Evolutionary conservation across 2,888 invertebrate genomes (phyloP).

Genomic region (Troglohyphantes excavatus): DNA sequence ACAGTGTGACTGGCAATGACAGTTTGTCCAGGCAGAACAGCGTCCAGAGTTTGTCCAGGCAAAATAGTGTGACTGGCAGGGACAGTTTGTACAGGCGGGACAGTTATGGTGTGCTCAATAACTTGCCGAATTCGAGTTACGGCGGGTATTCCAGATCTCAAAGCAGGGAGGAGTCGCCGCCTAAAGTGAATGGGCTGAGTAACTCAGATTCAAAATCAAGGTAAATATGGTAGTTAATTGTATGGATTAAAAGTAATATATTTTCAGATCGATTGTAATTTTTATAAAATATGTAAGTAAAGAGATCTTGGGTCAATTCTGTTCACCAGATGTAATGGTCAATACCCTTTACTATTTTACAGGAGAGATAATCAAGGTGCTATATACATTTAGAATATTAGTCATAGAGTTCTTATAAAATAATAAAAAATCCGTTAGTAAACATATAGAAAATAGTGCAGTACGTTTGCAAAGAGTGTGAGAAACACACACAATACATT

Average conservation of each 20-base stretch:
- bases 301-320: too few species aligned
- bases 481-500: too few species aligned
- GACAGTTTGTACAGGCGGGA: conserved; percentile 62
- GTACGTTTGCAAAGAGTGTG: too few species aligned
- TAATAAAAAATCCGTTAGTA: too few species aligned
- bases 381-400: too few species aligned
- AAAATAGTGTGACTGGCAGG: conserved; percentile 62
- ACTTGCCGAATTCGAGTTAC: conserved; percentile 25
- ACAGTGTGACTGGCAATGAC: conserved; percentile 49
- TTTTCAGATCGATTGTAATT: too few species aligned
- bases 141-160: conserved; percentile 67
- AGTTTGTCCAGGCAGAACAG: conserved; percentile 61
- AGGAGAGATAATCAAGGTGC: too few species aligned
- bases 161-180: conserved; percentile 66
- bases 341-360: too few species aligned
- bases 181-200: conserved; percentile 48
- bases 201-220: conserved; percentile 67
- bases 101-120: conserved; percentile 58
- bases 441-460: too few species aligned
- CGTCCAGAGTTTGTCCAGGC: conserved; percentile 40
- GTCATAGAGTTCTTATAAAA: too few species aligned
- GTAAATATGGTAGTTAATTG: conserved; percentile 38
- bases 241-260: neutral
- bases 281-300: too few species aligned
- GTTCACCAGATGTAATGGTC: too few species aligned